phyloP scores from a whole-genome alignment of 2,888 invertebrate genomes.

The Ametastegia equiseti region DNA sequence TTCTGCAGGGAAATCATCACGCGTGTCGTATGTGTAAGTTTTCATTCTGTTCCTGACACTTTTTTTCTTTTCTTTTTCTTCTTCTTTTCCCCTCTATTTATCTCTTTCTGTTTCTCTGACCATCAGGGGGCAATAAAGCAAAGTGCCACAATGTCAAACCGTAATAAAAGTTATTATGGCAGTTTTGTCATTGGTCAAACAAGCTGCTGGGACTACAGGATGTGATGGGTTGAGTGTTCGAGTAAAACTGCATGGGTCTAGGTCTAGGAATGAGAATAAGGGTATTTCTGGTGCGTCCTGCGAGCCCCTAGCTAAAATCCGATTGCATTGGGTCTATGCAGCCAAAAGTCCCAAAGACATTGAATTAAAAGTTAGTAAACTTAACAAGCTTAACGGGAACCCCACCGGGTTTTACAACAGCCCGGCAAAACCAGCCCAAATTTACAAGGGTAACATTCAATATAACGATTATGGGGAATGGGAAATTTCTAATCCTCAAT shows the following conservation, averaged over 20 bases:
- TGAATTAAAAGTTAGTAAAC: conserved; percentile 45
- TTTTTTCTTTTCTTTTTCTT: background rate
- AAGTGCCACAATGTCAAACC: conserved; percentile 34
- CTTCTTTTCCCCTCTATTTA: background rate
- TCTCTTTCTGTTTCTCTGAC: background rate
- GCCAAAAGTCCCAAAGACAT: background rate
- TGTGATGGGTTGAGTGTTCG: background rate
- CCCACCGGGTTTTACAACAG: conserved; percentile 29
- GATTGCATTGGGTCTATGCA: background rate
- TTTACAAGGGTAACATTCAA: conserved; percentile 44
- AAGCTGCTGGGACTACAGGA: background rate
- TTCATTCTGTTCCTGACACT: background rate
- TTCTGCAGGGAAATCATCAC: background rate
- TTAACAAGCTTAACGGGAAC: conserved; percentile 43
- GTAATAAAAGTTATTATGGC: conserved; percentile 36
- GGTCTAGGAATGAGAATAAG: background rate
- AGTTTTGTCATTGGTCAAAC: conserved; percentile 31
- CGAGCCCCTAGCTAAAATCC: background rate
- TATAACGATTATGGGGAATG: conserved; percentile 25
- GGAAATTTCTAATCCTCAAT: background rate
- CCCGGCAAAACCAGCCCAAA: conserved; percentile 7
- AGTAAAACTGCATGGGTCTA: background rate
- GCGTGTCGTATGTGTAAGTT: too few relatives aligned
- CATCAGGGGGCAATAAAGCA: conserved; percentile 16
- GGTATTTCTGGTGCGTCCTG: background rate